A percentile compares a stretch with the other conserved stretches of the same genome.
Conservation (phyloP, 2,888 invertebrate genomes). For the Hydriomena furcata region DNA sequence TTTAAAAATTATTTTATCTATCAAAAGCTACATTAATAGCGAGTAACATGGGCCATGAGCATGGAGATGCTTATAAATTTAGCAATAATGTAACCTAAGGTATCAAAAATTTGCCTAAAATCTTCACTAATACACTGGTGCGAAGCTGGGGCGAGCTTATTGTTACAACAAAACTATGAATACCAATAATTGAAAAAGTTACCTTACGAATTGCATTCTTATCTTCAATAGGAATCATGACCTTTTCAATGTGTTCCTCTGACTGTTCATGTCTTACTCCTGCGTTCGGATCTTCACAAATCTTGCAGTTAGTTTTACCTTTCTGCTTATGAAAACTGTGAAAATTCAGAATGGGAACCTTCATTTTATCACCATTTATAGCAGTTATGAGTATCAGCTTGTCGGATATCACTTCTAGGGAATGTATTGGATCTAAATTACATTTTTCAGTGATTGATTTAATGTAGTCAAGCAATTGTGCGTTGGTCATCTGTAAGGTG, state of each 20-base stretch:
- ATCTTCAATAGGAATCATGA: conserved; percentile 33
- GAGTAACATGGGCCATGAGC: no score
- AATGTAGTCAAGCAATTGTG: conserved; percentile 11
- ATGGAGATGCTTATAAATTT: no score
- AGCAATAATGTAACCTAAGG: no score
- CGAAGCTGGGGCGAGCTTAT: no score
- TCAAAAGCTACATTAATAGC: no score
- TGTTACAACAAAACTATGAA: no score
- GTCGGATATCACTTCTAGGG: conserved; percentile 17
- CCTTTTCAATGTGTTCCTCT: conserved; percentile 30
- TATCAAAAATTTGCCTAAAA: no score
- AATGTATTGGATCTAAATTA: conserved; percentile 17
- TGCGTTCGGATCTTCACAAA: conserved; percentile 21
- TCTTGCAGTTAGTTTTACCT: conserved; percentile 29
- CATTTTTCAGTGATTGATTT: conserved; percentile 16
- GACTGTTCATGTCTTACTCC: conserved; percentile 11
- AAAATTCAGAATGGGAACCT: conserved; percentile 32
- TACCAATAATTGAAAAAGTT: no score
- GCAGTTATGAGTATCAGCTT: conserved; percentile 28
- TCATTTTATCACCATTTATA: conserved; percentile 30
- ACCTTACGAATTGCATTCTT: conserved; percentile 39
- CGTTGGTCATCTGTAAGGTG: background rate
- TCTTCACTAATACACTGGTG: no score
- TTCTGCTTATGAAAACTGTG: conserved; percentile 30
- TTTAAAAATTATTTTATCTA: no score